Conservation (phyloP, 1,140 invertebrate species). For the Stegodyphus mimosarum region DNA sequence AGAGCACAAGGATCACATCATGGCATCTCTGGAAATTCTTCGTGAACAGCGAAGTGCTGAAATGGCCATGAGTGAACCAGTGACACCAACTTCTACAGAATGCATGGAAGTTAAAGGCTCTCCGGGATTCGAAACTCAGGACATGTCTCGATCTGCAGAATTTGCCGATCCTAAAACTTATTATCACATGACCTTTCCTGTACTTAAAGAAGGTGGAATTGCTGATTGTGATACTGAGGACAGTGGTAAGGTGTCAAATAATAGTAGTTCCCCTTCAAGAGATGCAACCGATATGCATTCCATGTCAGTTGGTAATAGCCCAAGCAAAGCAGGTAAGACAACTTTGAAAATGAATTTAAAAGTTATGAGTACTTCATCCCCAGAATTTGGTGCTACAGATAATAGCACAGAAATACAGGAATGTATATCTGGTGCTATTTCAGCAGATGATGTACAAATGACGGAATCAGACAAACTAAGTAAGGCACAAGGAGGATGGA, state of each 20-base stretch:
- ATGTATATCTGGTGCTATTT: neutral
- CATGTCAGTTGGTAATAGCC: neutral
- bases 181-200: conserved; percentile 52
- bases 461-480: neutral
- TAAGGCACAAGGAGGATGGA: conserved; percentile 4
- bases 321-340: neutral
- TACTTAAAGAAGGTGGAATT: conserved; percentile 18
- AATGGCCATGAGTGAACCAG: neutral
- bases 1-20: conserved; percentile 46
- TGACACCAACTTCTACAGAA: neutral
- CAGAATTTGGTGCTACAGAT: neutral
- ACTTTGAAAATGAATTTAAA: neutral
- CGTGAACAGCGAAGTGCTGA: conserved; percentile 18
- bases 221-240: neutral
- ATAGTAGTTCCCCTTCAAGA: neutral
- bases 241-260: neutral
- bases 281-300: conserved; percentile 1
- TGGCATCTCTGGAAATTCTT: conserved; percentile 36
- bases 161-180: conserved; percentile 44
- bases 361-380: neutral
- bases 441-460: neutral
- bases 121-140: neutral
- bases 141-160: conserved; percentile 38
- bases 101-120: neutral
- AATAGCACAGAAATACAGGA: neutral